These are phyloP conservation scores for Morpho achilles DNA, from an alignment of 2,888 invertebrate species.

Conservation along the genomic window DNA sequence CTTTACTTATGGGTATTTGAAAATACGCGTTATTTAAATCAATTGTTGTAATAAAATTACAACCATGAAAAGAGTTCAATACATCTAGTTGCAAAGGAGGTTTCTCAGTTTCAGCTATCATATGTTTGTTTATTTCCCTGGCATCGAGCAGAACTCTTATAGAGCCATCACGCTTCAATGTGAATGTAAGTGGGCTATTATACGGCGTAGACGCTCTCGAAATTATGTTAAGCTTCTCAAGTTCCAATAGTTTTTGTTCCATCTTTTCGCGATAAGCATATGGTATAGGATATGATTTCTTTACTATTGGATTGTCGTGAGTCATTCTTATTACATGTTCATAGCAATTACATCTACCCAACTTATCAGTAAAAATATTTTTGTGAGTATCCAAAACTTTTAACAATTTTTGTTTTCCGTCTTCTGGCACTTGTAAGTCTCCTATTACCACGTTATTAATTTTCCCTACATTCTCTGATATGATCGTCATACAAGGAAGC, in stretches of 20 bases:
- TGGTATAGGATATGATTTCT: constrained; percentile 27
- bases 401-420: neutral
- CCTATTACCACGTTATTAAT: neutral
- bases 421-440: neutral
- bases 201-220: too few species aligned
- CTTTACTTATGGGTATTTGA: constrained; percentile 21
- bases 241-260: too few species aligned
- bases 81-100: constrained; percentile 23
- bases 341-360: constrained; percentile 24
- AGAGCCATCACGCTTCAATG: constrained; percentile 13
- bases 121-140: constrained; percentile 22
- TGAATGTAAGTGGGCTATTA: too few species aligned
- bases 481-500: neutral
- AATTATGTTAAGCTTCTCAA: too few species aligned
- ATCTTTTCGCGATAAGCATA: constrained; percentile 28
- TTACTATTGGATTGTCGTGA: constrained; percentile 20
- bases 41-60: constrained; percentile 20
- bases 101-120: constrained; percentile 19
- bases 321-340: constrained; percentile 14
- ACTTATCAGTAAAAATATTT: constrained; percentile 8
- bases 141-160: constrained; percentile 22
- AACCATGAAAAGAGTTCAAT: constrained; percentile 22
- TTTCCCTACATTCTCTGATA: neutral
- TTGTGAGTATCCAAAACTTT: constrained; percentile 4
- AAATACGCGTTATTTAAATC: constrained; percentile 30